phyloP scores from a whole-genome alignment of 2,888 invertebrate species.

The Orthosia gothica region DNA sequence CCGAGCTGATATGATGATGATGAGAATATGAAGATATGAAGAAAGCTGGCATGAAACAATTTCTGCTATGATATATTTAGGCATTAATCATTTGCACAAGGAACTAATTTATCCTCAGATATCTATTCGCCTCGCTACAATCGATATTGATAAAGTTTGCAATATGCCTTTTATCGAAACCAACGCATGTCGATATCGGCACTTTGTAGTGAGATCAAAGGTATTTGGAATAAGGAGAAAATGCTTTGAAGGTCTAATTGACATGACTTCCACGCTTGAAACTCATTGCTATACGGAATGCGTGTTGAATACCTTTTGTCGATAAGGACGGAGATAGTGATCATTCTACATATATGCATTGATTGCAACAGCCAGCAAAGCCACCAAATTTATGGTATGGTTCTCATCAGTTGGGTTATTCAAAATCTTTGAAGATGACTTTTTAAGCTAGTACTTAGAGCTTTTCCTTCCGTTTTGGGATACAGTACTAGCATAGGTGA shows the following conservation, averaged over 20 bases:
- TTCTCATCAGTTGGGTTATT: no score
- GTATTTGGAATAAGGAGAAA: conserved; percentile 47
- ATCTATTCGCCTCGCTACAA: not conserved
- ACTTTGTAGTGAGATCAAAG: conserved; percentile 37
- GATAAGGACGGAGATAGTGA: conserved; percentile 13
- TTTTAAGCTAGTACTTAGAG: no score
- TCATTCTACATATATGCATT: not conserved
- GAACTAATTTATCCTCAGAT: not conserved
- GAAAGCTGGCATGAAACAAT: no score
- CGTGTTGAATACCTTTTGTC: conserved; percentile 36
- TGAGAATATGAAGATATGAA: no score
- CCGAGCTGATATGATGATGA: no score
- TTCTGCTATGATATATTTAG: no score
- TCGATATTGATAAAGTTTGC: conserved; percentile 8
- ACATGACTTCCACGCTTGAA: conserved; percentile 33
- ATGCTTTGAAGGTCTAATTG: conserved; percentile 41
- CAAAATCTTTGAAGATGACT: no score
- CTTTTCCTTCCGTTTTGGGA: no score
- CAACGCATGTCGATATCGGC: conserved; percentile 31
- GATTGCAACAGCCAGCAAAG: not conserved
- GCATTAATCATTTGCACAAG: no score
- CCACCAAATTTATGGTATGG: no score
- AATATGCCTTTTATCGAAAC: conserved; percentile 15
- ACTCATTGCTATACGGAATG: conserved; percentile 48
- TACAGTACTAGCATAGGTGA: no score